These are phyloP conservation scores for Cantharis rufa DNA, from an alignment of 2,888 invertebrate genomes.

Conservation along the genomic window DNA sequence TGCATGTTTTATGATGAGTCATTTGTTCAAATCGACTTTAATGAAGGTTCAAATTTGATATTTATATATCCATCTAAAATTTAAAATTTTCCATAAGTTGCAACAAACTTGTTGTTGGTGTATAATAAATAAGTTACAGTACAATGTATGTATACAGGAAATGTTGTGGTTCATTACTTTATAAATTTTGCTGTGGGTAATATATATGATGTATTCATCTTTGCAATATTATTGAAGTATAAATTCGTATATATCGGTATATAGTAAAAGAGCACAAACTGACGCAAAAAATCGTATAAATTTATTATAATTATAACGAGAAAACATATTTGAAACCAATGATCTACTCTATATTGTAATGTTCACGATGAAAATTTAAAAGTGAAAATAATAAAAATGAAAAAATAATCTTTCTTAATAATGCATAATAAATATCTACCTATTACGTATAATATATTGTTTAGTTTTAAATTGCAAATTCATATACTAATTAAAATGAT, in stretches of 20 bases:
- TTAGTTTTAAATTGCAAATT: too few relatives aligned
- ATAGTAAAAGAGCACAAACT: not conserved
- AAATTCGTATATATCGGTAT: not conserved
- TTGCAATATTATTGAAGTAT: not conserved
- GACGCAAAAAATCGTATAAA: not conserved
- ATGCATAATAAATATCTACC: too few relatives aligned
- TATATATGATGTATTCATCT: not conserved
- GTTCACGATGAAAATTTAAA: not conserved
- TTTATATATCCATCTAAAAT: not conserved
- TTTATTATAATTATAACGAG: not conserved
- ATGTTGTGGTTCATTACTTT: not conserved
- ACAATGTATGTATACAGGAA: not conserved
- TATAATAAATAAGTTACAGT: not conserved
- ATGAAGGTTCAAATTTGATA: not conserved
- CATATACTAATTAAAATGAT: too few relatives aligned
- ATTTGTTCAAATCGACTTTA: not conserved
- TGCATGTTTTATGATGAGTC: not conserved
- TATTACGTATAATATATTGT: too few relatives aligned
- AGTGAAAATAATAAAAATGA: not conserved
- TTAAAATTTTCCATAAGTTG: not conserved
- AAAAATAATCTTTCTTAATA: not conserved
- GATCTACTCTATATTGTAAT: not conserved
- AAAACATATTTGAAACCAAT: not conserved
- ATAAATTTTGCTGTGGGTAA: not conserved
- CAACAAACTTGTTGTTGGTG: not conserved